Conservation (phyloP, 2,797 vertebrate species). For the Todus mexicanus region DNA sequence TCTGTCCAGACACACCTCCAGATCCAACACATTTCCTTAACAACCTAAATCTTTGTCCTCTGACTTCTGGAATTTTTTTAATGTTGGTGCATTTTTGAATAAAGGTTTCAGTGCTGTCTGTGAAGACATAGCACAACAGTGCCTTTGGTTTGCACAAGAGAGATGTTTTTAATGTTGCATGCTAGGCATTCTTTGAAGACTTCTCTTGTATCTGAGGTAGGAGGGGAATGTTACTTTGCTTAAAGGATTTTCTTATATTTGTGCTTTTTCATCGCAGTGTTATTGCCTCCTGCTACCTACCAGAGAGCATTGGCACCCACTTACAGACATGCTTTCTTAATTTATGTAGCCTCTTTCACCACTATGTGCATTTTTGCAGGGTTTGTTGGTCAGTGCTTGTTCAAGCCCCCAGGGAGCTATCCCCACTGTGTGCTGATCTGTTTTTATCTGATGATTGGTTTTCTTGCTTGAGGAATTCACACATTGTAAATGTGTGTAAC, state of each 20-base stretch:
- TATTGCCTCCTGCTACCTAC: neutral
- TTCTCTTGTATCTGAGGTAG: neutral
- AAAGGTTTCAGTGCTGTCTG: neutral
- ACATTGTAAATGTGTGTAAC: neutral
- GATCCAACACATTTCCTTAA: neutral
- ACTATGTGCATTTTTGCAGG: neutral
- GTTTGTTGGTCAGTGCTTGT: neutral
- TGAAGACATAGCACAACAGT: neutral
- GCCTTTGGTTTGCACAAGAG: neutral
- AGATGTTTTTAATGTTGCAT: neutral
- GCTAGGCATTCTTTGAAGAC: neutral
- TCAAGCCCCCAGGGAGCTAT: neutral
- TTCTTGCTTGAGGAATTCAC: slow-evolving; percentile 25
- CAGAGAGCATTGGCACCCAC: neutral
- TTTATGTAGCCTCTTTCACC: neutral
- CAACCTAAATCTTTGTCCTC: neutral
- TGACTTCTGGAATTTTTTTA: neutral
- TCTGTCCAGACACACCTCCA: neutral
- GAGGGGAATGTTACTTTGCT: neutral
- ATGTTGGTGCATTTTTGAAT: neutral
- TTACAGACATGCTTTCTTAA: neutral
- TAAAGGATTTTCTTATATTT: neutral
- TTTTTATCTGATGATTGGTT: slow-evolving; percentile 54
- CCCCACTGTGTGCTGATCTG: neutral
- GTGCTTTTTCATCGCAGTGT: neutral